phyloP scores from a whole-genome alignment of 2,888 invertebrate genomes.

The Amiota minor region DNA sequence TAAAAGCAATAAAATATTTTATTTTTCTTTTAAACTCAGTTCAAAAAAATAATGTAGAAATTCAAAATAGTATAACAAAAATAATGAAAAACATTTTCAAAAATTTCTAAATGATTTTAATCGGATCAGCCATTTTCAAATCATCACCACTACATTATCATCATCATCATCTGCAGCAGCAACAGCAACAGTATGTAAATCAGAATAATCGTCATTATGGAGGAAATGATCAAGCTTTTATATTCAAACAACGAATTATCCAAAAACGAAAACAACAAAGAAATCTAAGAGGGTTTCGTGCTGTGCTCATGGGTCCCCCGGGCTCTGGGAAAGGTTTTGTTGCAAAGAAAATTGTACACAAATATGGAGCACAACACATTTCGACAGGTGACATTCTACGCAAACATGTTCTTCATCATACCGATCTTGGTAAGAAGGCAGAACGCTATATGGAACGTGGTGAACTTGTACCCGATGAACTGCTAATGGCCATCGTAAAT shows the following conservation, averaged over 20 bases:
- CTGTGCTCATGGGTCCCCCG: constrained; percentile 21
- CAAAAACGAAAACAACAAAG: constrained; percentile 35
- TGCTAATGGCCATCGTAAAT: not conserved
- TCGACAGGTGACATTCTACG: constrained; percentile 7
- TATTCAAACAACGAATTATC: not conserved
- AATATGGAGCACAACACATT: constrained; percentile 17
- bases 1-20: no score
- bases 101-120: no score
- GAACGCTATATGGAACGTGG: constrained; percentile 3
- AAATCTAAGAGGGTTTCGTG: constrained; percentile 14
- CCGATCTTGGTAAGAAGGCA: constrained; percentile 30
- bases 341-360: constrained; percentile 21
- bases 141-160: not conserved
- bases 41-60: no score
- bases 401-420: constrained; percentile 3
- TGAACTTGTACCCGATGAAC: constrained; percentile 14
- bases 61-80: no score
- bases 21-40: no score
- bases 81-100: no score
- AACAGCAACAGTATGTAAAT: no score
- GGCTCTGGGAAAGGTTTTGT: constrained; percentile 34
- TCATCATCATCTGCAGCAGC: no score
- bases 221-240: constrained; percentile 36
- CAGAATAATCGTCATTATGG: constrained; percentile 32
- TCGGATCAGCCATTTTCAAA: no score